Evolutionary conservation across 2,888 invertebrate genomes (phyloP).

Genomic region (Drosophila barbarae): DNA sequence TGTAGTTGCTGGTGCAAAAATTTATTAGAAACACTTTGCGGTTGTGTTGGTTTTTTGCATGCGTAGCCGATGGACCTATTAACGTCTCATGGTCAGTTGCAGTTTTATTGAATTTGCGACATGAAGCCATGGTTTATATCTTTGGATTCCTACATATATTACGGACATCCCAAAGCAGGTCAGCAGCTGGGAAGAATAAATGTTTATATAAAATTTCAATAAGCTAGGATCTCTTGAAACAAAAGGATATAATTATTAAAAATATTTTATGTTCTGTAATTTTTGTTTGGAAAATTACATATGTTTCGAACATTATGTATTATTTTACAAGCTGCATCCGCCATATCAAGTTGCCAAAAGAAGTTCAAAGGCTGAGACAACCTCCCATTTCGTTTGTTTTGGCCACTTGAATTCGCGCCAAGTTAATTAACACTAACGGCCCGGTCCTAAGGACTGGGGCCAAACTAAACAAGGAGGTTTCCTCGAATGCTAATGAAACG

Average conservation of each 20-base stretch:
- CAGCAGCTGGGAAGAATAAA: neutral
- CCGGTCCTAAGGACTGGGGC: slow-evolving; percentile 14
- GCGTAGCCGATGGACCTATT: slow-evolving; percentile 58
- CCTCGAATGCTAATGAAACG: slow-evolving; percentile 67
- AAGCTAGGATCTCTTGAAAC: neutral
- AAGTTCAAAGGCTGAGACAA: slow-evolving; percentile 29
- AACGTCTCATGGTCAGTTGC: slow-evolving; percentile 59
- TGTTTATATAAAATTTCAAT: neutral
- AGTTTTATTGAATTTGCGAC: slow-evolving; percentile 65
- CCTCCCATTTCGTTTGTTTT: slow-evolving; percentile 38
- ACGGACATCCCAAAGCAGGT: neutral
- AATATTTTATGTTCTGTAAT: slow-evolving; percentile 6
- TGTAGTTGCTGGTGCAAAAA: slow-evolving; percentile 67
- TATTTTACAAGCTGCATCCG: slow-evolving; percentile 3
- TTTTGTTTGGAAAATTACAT: neutral
- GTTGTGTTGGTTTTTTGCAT: slow-evolving; percentile 65
- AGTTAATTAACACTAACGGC: slow-evolving; percentile 70
- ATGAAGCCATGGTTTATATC: slow-evolving; percentile 10
- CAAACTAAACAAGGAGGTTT: slow-evolving; percentile 30
- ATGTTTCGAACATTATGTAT: neutral
- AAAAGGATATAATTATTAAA: neutral
- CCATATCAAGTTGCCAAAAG: slow-evolving; percentile 37
- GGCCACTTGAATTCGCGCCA: slow-evolving; percentile 64
- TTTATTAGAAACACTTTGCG: slow-evolving; percentile 74
- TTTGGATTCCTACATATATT: neutral